These are phyloP conservation scores for Venturia canescens DNA, from an alignment of 1,140 invertebrate genomes.

Conservation along the genomic window DNA sequence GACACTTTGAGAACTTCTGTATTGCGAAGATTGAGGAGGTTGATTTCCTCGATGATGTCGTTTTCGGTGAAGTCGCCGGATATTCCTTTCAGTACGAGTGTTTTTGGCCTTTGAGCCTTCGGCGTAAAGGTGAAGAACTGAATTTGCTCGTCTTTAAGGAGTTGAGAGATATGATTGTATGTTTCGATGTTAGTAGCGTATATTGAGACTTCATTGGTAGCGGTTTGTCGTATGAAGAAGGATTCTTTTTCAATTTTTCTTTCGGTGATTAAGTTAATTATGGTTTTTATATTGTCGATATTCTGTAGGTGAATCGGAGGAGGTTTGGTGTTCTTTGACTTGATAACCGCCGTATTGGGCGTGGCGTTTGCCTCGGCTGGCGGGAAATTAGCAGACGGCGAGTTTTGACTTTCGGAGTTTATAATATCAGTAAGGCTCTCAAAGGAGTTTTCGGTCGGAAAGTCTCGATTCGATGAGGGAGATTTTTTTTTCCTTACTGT, in stretches of 20 bases:
- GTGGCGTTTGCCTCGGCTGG: background rate
- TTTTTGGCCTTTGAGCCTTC: background rate
- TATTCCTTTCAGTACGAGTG: constrained; percentile 35
- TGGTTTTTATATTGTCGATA: background rate
- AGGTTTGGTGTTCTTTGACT: background rate
- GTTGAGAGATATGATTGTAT: background rate
- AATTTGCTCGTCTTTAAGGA: background rate
- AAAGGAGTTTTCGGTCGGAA: background rate
- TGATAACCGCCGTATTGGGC: background rate
- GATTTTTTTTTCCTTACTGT: background rate
- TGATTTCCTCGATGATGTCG: background rate
- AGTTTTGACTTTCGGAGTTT: background rate
- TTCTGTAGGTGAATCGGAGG: background rate
- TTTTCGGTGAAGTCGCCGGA: background rate
- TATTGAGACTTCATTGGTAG: background rate
- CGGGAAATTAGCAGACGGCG: no score
- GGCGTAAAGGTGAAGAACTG: constrained; percentile 40
- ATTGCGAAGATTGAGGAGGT: background rate
- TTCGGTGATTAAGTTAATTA: background rate
- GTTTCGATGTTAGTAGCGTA: background rate
- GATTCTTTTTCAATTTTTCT: background rate
- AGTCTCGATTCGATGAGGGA: background rate
- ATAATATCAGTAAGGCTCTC: no score
- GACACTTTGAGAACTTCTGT: background rate
- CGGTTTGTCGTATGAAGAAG: constrained; percentile 1